Base-by-base conservation (phyloP, 2,797 vertebrate genomes). In the Myotis findleyi region DNA sequence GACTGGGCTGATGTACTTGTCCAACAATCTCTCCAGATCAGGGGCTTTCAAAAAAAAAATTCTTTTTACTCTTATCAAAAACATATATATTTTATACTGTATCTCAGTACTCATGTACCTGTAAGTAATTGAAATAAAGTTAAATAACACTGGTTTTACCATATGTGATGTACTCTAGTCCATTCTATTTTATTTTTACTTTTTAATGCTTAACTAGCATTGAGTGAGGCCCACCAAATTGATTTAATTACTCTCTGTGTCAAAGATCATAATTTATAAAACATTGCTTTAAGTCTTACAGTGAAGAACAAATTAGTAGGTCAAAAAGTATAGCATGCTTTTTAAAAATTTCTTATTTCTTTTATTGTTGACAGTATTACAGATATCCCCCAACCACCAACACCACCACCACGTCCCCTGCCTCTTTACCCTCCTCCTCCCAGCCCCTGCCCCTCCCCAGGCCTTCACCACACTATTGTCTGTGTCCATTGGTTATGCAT, bases 251-350 rank as follows among this genome's bases (percentile, higher is more conserved):
- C 11, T 33, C 5, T 89, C 30, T 49, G 38, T 83, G 7, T 57
- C 91, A 21, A 17, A 90, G 68, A 93, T 91, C 11, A 57, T 18
- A 93, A n/a, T 76, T 47, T 71, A 30, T 85, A 85, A 85, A 89
- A 12, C 59, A 71, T 4, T 69, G 51, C 41, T 81, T 16, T 62
- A 36, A 69, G 17, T 71, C 44, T 95, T 75, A 59, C 4, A 20
- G 12, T 55, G 33, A 71, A 69, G 38, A 92, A 84, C 49, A 8
- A 49, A 30, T 69, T 90, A 59, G 20, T 33, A 59, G 30, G 20
- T 68, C 62, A 85, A 41, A 92, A 55, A 27, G 12, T 80, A n/a
- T 13, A 55, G 9, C 17, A 30, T 55, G n/a, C 23, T 80, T 91
- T 62, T 14, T 2, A 30, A 62, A 30, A 62, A 14, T 30, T 7